Base-by-base conservation (phyloP, 1,140 invertebrate genomes). In the Lordiphosa clarofinis region DNA sequence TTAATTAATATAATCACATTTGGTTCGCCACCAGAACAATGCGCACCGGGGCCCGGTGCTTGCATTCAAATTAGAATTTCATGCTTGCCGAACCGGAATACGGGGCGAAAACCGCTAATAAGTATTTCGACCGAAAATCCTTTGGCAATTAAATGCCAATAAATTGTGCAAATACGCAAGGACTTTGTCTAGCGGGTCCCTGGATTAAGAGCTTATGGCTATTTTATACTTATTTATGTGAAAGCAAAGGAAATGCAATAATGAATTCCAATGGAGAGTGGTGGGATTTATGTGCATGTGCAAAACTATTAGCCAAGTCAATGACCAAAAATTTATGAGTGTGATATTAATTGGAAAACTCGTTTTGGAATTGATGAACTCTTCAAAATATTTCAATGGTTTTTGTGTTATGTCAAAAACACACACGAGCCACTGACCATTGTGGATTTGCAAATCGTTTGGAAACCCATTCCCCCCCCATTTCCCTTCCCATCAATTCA, bases 1-100 rank as follows among this genome's bases (percentile, higher is more conserved):
- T 82, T 84, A 82, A 82, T 84, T 72, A 82, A 76, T 75, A 72
- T 76, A 82, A 84, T 69, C 78, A 54, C 63, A 55, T n/a, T 62
- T 59, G 49, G 52, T 39, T 28, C 31, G 37, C 24, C 13, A 40
- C 50, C 50, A 54, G 38, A 33, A 31, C 47, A 50, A 44, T 37
- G 43, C 3, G 12, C 37, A 33, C 10, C 31, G 3, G 9, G 36
- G 12, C 15, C 9, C 38, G 11, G 31, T 19, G 42, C 38, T 12
- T 40, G 52, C 56, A 43, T 50, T 55, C 40, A 21, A 50, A 52
- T 68, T 62, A 31, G 42, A 76, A 82, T 82, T 81, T 81, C 78
- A 82, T 24, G 76, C 76, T 82, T 44, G 53, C 60, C 28, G 47
- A 40, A 70, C 65, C 75, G 49, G 59, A 58, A 62, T 72, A 36